These are phyloP conservation scores for Ennomos quercinarius DNA, from an alignment of 2,888 invertebrate species.

Conservation along the genomic window DNA sequence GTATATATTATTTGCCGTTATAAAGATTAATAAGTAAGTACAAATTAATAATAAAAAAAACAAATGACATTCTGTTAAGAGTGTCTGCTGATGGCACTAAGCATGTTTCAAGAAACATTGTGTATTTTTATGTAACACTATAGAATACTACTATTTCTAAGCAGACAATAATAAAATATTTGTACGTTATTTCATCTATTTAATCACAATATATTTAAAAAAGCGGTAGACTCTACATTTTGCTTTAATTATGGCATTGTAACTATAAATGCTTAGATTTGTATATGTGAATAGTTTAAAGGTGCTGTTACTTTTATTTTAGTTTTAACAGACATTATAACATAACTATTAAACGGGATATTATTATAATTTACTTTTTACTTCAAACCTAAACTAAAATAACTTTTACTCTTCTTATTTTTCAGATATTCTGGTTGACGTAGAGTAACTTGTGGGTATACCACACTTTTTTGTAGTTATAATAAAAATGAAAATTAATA, in stretches of 20 bases:
- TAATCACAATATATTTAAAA: constrained; percentile 61
- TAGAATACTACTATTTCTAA: constrained; percentile 69
- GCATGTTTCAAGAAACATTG: constrained; percentile 72
- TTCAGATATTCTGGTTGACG: no score
- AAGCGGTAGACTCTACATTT: constrained; percentile 43
- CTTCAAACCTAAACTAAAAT: no score
- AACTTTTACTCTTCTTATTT: no score
- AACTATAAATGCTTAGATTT: constrained; percentile 59
- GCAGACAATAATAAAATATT: constrained; percentile 73
- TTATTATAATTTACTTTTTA: no score
- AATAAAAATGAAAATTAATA: no score
- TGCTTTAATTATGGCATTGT: constrained; percentile 56
- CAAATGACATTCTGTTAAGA: constrained; percentile 66
- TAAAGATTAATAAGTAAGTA: constrained; percentile 78
- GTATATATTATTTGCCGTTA: constrained; percentile 70
- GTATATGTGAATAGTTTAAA: constrained; percentile 47
- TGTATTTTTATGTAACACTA: constrained; percentile 69
- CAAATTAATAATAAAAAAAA: constrained; percentile 70
- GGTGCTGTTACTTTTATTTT: constrained; percentile 13
- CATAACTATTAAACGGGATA: no score
- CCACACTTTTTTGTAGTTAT: no score
- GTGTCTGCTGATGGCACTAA: constrained; percentile 79
- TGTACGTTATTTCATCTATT: constrained; percentile 74
- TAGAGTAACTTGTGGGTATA: no score
- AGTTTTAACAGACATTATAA: constrained; percentile 4